Percentiles rank a stretch among this genome's conserved stretches.
These are phyloP conservation scores for Acrocephalus kingi DNA, from an alignment of 2,113 vertebrate species.

Conservation along the genomic window DNA sequence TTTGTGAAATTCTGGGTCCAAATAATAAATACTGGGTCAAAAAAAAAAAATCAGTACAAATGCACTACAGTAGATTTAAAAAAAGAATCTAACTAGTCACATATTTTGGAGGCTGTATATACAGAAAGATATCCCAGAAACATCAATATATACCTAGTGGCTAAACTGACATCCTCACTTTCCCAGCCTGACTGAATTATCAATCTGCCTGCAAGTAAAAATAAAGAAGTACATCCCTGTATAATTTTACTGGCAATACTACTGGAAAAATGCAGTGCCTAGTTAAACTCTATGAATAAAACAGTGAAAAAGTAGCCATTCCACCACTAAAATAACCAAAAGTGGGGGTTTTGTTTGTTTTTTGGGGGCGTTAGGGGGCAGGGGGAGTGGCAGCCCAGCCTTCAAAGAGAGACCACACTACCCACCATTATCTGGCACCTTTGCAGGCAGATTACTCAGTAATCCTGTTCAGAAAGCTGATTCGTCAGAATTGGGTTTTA, in stretches of 20 bases:
- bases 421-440: not conserved
- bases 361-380: not conserved
- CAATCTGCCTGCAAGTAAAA: not conserved
- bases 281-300: not conserved
- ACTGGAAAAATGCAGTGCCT: not conserved
- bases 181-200: not conserved
- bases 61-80: not conserved
- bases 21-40: not conserved
- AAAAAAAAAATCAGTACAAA: not conserved
- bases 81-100: not conserved
- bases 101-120: not conserved
- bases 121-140: not conserved
- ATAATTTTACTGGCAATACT: not conserved
- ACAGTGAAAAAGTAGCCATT: not conserved
- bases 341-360: accelerated
- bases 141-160: not conserved
- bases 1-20: not conserved
- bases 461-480: not conserved
- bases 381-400: not conserved
- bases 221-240: not conserved
- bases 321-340: not conserved
- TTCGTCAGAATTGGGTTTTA: not conserved
- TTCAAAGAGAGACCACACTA: not conserved
- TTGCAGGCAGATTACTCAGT: not conserved
- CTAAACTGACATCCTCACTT: not conserved